Conservation (phyloP, 2,113 vertebrate genomes). For the Miniopterus natalensis region DNA sequence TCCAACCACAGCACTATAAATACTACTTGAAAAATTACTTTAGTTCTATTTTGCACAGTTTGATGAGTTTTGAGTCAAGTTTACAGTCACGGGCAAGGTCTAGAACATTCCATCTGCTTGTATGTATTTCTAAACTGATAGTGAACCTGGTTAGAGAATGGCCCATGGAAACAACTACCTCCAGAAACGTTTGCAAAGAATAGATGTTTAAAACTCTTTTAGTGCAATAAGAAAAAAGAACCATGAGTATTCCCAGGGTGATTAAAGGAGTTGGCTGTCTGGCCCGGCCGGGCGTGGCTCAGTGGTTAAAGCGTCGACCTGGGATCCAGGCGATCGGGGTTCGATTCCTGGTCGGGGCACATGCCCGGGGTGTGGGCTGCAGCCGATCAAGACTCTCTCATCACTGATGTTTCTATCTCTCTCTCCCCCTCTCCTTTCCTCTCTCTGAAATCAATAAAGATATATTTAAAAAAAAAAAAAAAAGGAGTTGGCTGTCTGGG, state of each 20-base stretch:
- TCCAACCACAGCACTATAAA: background rate
- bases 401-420: too few relatives aligned
- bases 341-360: too few relatives aligned
- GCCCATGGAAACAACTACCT: rapidly evolving
- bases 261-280: background rate
- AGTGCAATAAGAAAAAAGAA: background rate
- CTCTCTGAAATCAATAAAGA: too few relatives aligned
- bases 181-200: background rate
- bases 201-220: background rate
- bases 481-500: background rate
- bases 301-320: too few relatives aligned
- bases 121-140: background rate
- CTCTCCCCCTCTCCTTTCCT: too few relatives aligned
- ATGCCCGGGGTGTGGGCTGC: too few relatives aligned
- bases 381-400: too few relatives aligned
- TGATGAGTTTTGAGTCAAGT: background rate
- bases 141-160: background rate
- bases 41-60: background rate
- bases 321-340: too few relatives aligned
- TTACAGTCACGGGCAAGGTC: background rate
- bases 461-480: too few relatives aligned
- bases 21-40: too few relatives aligned
- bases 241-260: rapidly evolving
- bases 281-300: too few relatives aligned
- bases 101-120: background rate